Conservation (phyloP, 2,113 vertebrate genomes). For the Bettongia penicillata region DNA sequence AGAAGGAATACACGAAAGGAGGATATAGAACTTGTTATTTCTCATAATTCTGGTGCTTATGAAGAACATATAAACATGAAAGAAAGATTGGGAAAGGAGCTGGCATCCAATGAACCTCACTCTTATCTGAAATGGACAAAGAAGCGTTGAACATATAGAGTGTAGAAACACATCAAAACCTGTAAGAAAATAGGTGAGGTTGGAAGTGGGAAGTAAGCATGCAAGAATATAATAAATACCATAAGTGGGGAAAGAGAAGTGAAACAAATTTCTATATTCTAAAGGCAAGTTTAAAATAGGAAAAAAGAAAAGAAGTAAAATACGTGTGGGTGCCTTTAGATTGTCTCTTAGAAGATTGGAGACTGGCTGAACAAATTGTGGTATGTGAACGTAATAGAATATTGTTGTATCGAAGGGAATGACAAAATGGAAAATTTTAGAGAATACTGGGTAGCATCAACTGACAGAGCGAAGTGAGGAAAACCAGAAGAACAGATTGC, state of each 20-base stretch:
- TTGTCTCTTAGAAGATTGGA: background rate
- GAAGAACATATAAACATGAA: background rate
- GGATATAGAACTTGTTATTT: background rate
- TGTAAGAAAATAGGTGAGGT: background rate
- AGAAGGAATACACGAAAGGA: background rate
- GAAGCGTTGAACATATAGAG: background rate
- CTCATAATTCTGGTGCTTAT: background rate
- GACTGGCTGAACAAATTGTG: background rate
- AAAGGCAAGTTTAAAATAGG: background rate
- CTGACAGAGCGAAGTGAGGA: background rate
- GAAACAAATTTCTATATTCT: background rate
- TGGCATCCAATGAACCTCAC: background rate
- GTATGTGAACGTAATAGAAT: background rate
- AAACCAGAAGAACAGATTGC: background rate
- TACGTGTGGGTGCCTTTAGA: background rate
- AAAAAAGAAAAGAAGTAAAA: background rate
- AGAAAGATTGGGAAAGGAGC: background rate
- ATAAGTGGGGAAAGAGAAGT: background rate
- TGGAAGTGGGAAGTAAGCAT: background rate
- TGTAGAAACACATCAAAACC: background rate
- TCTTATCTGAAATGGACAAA: background rate
- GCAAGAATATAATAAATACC: background rate
- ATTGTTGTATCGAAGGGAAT: background rate
- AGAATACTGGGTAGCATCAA: background rate
- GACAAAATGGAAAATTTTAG: background rate